Percentiles rank a stretch among this genome's conserved stretches.
phyloP scores from a whole-genome alignment of 2,888 invertebrate genomes.

The Oeneis ivallda region DNA sequence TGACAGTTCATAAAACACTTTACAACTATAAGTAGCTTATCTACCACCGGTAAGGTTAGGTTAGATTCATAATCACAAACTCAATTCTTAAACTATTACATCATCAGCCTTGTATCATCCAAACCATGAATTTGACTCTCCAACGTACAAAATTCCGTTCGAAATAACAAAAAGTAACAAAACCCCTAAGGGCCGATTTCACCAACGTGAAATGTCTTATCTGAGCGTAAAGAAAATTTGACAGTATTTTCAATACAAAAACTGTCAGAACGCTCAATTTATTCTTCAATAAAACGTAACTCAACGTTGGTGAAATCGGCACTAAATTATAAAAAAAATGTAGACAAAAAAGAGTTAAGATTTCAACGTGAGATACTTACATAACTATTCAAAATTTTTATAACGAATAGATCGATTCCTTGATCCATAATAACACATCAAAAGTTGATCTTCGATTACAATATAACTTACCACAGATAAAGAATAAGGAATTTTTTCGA shows the following conservation, averaged over 20 bases:
- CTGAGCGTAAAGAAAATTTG: too few relatives aligned
- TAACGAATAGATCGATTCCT: background rate
- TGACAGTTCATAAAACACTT: slow-evolving; percentile 27
- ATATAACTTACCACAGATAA: too few relatives aligned
- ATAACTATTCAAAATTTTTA: background rate
- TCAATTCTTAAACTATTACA: slow-evolving; percentile 20
- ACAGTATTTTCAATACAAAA: too few relatives aligned
- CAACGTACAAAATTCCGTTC: background rate
- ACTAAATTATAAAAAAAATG: background rate
- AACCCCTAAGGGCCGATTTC: too few relatives aligned
- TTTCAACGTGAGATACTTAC: background rate
- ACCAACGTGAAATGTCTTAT: too few relatives aligned
- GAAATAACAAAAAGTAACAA: too few relatives aligned
- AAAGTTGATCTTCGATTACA: background rate
- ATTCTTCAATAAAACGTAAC: too few relatives aligned
- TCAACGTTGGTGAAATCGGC: too few relatives aligned
- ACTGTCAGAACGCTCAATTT: too few relatives aligned
- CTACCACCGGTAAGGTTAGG: background rate
- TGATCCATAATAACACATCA: background rate
- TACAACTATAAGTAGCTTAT: background rate
- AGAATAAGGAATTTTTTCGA: background rate
- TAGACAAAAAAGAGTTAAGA: too few relatives aligned
- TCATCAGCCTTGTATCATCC: slow-evolving; percentile 29
- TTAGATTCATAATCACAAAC: slow-evolving; percentile 8
- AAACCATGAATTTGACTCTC: background rate